Evolutionary conservation across 2,888 invertebrate species (phyloP).

Genomic region (Microctonus aethiopoides): DNA sequence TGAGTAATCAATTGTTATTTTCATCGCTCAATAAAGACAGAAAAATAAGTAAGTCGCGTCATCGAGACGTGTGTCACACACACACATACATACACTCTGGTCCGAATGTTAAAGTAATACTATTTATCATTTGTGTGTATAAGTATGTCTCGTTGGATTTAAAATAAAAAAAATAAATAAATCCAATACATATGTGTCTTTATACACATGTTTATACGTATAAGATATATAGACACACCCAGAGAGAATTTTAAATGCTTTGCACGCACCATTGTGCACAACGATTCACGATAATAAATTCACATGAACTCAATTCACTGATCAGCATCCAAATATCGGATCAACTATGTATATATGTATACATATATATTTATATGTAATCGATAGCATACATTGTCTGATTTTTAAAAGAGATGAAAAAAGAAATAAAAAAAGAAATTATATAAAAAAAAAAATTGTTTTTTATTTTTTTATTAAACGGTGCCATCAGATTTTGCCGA

Average conservation of each 20-base stretch:
- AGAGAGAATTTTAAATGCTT: conserved; percentile 4
- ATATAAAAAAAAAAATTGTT: conserved; percentile 8
- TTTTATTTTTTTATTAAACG: conserved; percentile 5
- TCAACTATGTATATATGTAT: not conserved
- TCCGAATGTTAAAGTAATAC: too few species aligned
- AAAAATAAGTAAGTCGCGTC: not conserved
- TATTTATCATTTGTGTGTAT: too few species aligned
- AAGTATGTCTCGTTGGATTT: not conserved
- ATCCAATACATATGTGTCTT: not conserved
- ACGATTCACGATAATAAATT: conserved; percentile 56
- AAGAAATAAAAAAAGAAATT: not conserved
- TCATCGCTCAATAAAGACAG: not conserved
- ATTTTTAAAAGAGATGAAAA: not conserved
- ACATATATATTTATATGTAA: conserved; percentile 2
- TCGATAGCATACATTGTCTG: not conserved
- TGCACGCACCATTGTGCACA: conserved; percentile 19
- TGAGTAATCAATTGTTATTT: conserved; percentile 29
- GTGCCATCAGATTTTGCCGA: conserved; percentile 20
- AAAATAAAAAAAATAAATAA: not conserved
- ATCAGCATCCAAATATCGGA: conserved; percentile 52
- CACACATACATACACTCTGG: too few species aligned
- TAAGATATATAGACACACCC: not conserved
- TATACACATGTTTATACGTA: too few species aligned
- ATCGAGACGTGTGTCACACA: conserved; percentile 8
- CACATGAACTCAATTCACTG: conserved; percentile 51